Conservation (phyloP, 2,113 vertebrate species). For the Variabilichromis moorii region DNA sequence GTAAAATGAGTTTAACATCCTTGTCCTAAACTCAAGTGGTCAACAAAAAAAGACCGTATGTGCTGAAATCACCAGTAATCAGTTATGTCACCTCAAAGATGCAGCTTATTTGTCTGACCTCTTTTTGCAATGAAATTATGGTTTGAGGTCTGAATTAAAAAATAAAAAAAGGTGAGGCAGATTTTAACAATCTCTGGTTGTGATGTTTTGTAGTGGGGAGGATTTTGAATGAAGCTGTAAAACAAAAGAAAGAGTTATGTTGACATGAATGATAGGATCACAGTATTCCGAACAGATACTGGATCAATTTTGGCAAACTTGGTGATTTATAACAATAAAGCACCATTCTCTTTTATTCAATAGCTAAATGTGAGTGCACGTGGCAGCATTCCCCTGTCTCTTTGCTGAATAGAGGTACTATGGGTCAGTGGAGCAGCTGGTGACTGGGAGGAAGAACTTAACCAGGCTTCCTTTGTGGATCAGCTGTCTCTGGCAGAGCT, state of each 20-base stretch:
- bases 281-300: not conserved
- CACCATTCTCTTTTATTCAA: not conserved
- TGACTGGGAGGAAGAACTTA: constrained; percentile 72
- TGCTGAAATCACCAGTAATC: not conserved
- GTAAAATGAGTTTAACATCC: not conserved
- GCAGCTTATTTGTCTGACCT: constrained; percentile 13
- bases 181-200: not conserved
- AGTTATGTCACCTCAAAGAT: constrained; percentile 5
- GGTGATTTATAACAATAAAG: not conserved
- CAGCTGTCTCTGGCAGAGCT: constrained; percentile 70
- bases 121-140: not conserved
- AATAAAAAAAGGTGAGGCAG: not conserved
- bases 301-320: not conserved
- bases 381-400: constrained; percentile 33
- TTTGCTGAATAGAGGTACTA: constrained; percentile 61
- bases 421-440: constrained; percentile 74
- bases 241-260: not conserved
- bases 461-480: constrained; percentile 75
- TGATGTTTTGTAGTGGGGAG: not conserved
- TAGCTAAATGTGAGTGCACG: not conserved
- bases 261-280: not conserved
- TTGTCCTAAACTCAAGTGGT: not conserved
- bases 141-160: not conserved
- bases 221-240: not conserved
- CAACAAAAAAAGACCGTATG: not conserved